Evolutionary conservation across 2,888 invertebrate genomes (phyloP).

Genomic region (Cosmorhoe ocellata): DNA sequence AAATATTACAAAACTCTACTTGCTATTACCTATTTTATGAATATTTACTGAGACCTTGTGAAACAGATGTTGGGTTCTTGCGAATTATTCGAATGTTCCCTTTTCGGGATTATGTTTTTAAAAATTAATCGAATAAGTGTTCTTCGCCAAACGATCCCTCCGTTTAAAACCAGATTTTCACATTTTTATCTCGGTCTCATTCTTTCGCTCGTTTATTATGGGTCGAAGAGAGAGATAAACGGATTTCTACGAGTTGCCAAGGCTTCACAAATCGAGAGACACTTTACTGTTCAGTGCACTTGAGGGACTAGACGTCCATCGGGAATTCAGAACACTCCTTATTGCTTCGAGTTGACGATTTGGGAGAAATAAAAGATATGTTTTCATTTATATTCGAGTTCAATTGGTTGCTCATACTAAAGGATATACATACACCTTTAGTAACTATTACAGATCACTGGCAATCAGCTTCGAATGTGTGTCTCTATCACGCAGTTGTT

Average conservation of each 20-base stretch:
- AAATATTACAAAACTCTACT: too few relatives aligned
- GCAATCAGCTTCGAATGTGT: too few relatives aligned
- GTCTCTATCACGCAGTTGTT: too few relatives aligned
- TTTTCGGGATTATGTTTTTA: slow-evolving; percentile 29
- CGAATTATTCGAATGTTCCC: slow-evolving; percentile 4
- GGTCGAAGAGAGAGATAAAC: slow-evolving; percentile 42
- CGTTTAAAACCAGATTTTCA: slow-evolving; percentile 28
- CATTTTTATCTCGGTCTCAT: slow-evolving; percentile 39
- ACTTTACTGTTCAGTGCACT: slow-evolving; percentile 60
- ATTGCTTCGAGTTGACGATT: slow-evolving; percentile 38
- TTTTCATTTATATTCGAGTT: slow-evolving; percentile 18
- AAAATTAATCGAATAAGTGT: slow-evolving; percentile 29
- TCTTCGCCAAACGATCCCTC: slow-evolving; percentile 22
- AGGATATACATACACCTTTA: too few relatives aligned
- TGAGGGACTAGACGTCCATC: slow-evolving; percentile 47
- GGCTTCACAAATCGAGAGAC: slow-evolving; percentile 55
- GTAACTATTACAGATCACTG: too few relatives aligned
- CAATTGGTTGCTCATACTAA: slow-evolving; percentile 10
- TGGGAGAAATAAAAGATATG: slow-evolving; percentile 32
- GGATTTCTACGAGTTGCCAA: slow-evolving; percentile 50
- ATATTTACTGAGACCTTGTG: background rate
- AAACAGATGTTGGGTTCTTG: slow-evolving; percentile 7
- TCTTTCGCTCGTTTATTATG: slow-evolving; percentile 39
- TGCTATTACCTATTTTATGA: too few relatives aligned
- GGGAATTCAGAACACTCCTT: slow-evolving; percentile 39